These are phyloP conservation scores for Lasioglossum marginatum DNA, from an alignment of 2,888 invertebrate genomes.

Conservation along the genomic window DNA sequence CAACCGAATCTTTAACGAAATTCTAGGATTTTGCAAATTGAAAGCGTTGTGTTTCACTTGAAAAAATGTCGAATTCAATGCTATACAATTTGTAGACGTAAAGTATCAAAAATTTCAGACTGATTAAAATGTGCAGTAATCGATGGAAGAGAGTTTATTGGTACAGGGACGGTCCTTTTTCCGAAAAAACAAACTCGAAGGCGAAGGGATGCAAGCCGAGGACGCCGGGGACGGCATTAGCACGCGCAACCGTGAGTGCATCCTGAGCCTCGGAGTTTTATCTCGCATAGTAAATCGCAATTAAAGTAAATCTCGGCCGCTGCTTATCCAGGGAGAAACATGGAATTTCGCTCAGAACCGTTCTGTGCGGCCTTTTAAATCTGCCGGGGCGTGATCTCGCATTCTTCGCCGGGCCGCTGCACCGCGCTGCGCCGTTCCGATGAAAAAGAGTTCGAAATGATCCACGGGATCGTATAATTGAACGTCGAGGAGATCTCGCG, in stretches of 20 bases:
- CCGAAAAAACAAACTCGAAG: slow-evolving; percentile 16
- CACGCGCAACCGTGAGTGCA: slow-evolving; percentile 33
- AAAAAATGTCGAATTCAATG: neutral
- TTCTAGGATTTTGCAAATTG: neutral
- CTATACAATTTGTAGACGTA: neutral
- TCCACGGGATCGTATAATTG: slow-evolving; percentile 23
- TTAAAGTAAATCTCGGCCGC: slow-evolving; percentile 66
- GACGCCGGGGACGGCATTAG: slow-evolving; percentile 28
- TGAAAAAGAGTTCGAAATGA: neutral
- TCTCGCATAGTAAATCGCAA: slow-evolving; percentile 66
- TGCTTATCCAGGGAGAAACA: slow-evolving; percentile 56
- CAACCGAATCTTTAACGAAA: neutral
- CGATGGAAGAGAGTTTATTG: slow-evolving; percentile 14
- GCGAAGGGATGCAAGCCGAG: neutral
- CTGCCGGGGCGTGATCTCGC: slow-evolving; percentile 42
- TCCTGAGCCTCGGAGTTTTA: slow-evolving; percentile 52
- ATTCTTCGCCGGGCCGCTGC: neutral
- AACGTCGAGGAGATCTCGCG: neutral
- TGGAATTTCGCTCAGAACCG: slow-evolving; percentile 54
- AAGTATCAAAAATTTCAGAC: neutral
- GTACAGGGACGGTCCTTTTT: neutral
- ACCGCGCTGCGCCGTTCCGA: neutral
- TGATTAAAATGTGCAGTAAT: neutral
- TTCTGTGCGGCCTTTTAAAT: slow-evolving; percentile 51
- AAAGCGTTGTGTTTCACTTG: neutral